A percentile compares a stretch with the other conserved stretches of the same genome.
Conservation (phyloP, 2,888 invertebrate genomes). For the Meganola albula region DNA sequence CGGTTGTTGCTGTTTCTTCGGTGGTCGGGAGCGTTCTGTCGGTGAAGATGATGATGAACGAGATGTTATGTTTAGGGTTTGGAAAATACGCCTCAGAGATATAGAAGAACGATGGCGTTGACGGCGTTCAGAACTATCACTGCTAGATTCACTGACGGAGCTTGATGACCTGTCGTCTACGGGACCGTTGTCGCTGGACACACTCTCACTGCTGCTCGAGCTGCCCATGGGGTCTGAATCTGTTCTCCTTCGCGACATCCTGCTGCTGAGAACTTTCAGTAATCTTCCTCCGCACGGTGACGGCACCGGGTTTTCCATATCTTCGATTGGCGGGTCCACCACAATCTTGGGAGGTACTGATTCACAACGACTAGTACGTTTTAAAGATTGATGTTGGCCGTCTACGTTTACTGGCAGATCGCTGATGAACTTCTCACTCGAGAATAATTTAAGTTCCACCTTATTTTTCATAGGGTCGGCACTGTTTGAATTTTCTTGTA, state of each 20-base stretch:
- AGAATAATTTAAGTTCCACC: conserved; percentile 48
- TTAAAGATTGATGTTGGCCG: conserved; percentile 38
- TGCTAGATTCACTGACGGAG: conserved; percentile 80
- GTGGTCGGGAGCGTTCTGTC: conserved; percentile 56
- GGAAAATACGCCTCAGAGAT: conserved; percentile 84
- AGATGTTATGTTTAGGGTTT: conserved; percentile 80
- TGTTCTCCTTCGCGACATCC: conserved; percentile 75
- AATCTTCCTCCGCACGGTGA: conserved; percentile 79
- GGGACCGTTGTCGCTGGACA: conserved; percentile 54
- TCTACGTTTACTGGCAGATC: conserved; percentile 48
- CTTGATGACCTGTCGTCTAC: conserved; percentile 69
- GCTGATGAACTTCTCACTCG: conserved; percentile 53
- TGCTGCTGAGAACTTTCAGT: conserved; percentile 81
- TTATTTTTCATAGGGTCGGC: conserved; percentile 62
- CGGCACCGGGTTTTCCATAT: conserved; percentile 76
- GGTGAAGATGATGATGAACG: conserved; percentile 82
- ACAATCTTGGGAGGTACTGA: conserved; percentile 66
- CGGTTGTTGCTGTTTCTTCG: conserved; percentile 80
- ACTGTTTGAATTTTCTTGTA: conserved; percentile 34
- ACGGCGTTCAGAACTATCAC: conserved; percentile 76
- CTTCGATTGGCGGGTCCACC: conserved; percentile 69
- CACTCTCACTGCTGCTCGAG: conserved; percentile 68
- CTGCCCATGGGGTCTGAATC: conserved; percentile 63
- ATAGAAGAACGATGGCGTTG: conserved; percentile 77
- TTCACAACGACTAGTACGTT: conserved; percentile 43